These are phyloP conservation scores for Epinotia brunnichana DNA, from an alignment of 2,888 invertebrate genomes.

Conservation along the genomic window DNA sequence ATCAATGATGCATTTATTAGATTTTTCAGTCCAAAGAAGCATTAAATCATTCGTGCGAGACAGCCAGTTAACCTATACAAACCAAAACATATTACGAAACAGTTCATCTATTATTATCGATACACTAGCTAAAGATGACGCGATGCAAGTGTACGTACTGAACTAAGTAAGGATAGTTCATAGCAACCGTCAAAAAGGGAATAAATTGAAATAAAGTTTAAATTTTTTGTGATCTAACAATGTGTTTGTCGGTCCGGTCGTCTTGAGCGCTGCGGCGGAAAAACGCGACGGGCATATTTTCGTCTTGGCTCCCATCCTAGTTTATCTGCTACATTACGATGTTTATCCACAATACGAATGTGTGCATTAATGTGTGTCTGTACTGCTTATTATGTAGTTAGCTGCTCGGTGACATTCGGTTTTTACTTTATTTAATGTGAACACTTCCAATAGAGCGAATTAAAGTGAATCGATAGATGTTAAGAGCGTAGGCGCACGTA, in stretches of 20 bases:
- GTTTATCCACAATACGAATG: conserved; percentile 84
- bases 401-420: conserved; percentile 46
- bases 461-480: no score
- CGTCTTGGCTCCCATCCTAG: conserved; percentile 84
- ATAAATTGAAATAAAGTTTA: conserved; percentile 22
- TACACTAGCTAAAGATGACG: not conserved
- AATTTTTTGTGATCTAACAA: conserved; percentile 62
- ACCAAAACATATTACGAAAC: conserved; percentile 1
- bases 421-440: not conserved
- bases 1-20: not conserved
- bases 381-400: conserved; percentile 70
- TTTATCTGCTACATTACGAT: conserved; percentile 84
- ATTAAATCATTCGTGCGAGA: not conserved
- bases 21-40: not conserved
- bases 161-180: not conserved
- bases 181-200: conserved; percentile 6
- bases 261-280: conserved; percentile 81
- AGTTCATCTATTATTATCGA: conserved; percentile 3
- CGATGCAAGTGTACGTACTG: not conserved
- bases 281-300: conserved; percentile 83
- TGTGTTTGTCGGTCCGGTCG: conserved; percentile 62
- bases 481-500: no score
- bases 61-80: conserved; percentile 1
- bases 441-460: not conserved
- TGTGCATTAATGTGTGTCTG: conserved; percentile 80